Percentiles rank a stretch among this genome's conserved stretches.
These are phyloP conservation scores for Hyles euphorbiae DNA, from an alignment of 1,140 invertebrate genomes.

Conservation along the genomic window DNA sequence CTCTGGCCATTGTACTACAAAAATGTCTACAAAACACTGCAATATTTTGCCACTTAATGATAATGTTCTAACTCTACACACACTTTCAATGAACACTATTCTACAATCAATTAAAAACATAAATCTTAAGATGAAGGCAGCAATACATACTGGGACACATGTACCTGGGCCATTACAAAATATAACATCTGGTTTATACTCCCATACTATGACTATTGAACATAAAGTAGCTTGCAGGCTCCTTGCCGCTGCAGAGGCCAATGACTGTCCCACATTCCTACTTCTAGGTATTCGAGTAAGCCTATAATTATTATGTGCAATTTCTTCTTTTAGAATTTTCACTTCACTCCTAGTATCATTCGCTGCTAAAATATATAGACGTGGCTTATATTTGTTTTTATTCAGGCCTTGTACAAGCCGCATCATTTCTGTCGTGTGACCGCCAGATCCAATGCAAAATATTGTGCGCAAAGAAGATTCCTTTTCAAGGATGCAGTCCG, in stretches of 20 bases:
- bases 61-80: constrained; percentile 92
- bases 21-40: constrained; percentile 87
- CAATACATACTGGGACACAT: constrained; percentile 91
- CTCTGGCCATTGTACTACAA: constrained; percentile 94
- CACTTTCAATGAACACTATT: constrained; percentile 95
- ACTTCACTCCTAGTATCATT: constrained; percentile 89
- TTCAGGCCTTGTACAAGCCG: constrained; percentile 80
- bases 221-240: constrained; percentile 83
- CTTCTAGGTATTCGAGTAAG: constrained; percentile 86
- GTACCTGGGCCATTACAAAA: constrained; percentile 97
- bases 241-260: constrained; percentile 85
- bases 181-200: constrained; percentile 84
- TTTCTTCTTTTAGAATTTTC: constrained; percentile 72
- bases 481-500: constrained; percentile 21
- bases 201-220: constrained; percentile 83
- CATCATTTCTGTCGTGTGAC: constrained; percentile 94
- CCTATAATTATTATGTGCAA: constrained; percentile 61
- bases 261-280: constrained; percentile 92
- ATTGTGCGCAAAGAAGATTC: constrained; percentile 48
- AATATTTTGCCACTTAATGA: constrained; percentile 94
- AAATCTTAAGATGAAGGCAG: constrained; percentile 81
- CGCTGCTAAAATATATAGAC: constrained; percentile 87
- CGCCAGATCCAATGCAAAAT: constrained; percentile 74
- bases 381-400: constrained; percentile 78
- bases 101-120: constrained; percentile 80